Conservation (phyloP, 2,113 vertebrate species). For the Calyptommatus sinebrachiatus region DNA sequence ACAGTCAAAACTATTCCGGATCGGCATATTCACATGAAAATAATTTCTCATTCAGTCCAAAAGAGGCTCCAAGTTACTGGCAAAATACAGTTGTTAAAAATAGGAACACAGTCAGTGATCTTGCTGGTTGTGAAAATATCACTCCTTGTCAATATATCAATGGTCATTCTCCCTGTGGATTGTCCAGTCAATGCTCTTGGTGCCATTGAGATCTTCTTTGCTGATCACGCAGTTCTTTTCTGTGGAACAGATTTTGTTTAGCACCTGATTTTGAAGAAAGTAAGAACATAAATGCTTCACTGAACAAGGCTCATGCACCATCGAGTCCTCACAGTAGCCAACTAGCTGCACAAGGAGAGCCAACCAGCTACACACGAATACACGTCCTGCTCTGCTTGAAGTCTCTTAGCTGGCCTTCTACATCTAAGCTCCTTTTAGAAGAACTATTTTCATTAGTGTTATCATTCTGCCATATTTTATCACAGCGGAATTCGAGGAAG, state of each 20-base stretch:
- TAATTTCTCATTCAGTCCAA: neutral
- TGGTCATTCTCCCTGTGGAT: neutral
- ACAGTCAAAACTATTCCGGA: neutral
- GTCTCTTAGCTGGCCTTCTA: no score
- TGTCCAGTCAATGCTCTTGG: neutral
- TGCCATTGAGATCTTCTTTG: neutral
- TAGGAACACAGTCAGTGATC: conserved; percentile 18
- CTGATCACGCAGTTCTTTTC: conserved; percentile 26
- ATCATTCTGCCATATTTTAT: neutral
- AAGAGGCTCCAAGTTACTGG: neutral
- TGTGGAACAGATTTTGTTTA: conserved; percentile 20
- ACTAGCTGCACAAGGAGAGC: no score
- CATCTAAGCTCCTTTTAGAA: neutral
- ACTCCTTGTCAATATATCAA: conserved; percentile 7
- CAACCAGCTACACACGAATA: no score
- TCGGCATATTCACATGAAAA: conserved; percentile 17
- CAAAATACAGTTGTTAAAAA: neutral
- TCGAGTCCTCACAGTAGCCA: no score
- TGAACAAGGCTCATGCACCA: no score
- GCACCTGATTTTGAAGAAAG: conserved; percentile 34
- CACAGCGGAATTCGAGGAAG: no score
- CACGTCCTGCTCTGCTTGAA: no score
- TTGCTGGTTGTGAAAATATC: conserved; percentile 33
- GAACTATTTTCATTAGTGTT: neutral
- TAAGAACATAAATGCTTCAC: no score